phyloP scores from a whole-genome alignment of 2,888 invertebrate species.

The Escarpia spicata region DNA sequence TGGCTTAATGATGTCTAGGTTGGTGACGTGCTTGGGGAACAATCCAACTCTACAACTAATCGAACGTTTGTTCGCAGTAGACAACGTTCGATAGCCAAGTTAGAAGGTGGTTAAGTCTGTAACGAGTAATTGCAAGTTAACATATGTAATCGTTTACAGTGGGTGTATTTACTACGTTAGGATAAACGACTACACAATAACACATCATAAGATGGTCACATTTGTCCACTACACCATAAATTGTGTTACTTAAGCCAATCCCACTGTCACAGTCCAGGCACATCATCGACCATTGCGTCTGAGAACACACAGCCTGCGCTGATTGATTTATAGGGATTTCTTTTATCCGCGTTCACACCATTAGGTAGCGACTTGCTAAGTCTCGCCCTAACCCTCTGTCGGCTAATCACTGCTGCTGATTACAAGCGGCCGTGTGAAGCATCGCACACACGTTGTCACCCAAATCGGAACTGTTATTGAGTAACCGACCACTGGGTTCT shows the following conservation, averaged over 20 bases:
- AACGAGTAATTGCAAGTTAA: neutral
- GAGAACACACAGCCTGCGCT: neutral
- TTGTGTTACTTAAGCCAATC: neutral
- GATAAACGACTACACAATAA: neutral
- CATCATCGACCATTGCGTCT: neutral
- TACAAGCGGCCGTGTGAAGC: neutral
- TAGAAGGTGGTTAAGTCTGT: too few species aligned
- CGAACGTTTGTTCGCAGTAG: too few species aligned
- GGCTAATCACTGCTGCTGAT: neutral
- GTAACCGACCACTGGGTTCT: neutral
- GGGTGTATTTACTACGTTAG: neutral
- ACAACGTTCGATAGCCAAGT: too few species aligned
- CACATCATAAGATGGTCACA: neutral
- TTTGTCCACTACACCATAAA: neutral
- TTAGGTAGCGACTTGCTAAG: neutral
- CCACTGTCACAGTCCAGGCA: neutral
- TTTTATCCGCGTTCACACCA: neutral
- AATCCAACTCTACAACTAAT: too few species aligned
- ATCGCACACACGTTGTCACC: neutral
- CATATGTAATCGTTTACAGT: neutral
- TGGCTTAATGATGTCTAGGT: too few species aligned
- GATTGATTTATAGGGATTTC: slow-evolving; percentile 13
- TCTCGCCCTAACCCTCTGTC: neutral
- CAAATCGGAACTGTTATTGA: neutral
- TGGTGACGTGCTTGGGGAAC: too few species aligned